Conservation (phyloP, 2,113 vertebrate genomes). For the Balaenoptera acutorostrata region DNA sequence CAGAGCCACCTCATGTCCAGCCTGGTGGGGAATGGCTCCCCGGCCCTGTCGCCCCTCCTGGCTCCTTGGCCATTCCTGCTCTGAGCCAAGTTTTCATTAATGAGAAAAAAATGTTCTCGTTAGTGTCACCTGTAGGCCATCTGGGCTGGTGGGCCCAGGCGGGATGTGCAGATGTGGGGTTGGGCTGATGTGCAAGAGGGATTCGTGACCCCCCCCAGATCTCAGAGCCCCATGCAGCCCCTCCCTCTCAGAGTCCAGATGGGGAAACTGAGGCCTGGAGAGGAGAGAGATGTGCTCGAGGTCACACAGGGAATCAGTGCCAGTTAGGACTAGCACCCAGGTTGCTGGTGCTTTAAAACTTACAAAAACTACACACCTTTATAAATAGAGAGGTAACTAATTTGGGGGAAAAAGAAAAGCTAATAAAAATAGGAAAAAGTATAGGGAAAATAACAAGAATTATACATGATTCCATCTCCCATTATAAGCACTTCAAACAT, state of each 20-base stretch:
- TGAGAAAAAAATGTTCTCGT: neutral
- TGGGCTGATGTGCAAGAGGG: fast-evolving
- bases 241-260: neutral
- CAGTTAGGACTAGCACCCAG: neutral
- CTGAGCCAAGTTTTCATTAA: neutral
- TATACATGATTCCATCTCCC: neutral
- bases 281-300: fast-evolving
- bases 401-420: neutral
- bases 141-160: neutral
- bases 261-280: neutral
- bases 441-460: neutral
- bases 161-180: fast-evolving
- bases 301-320: neutral
- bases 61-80: neutral
- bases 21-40: neutral
- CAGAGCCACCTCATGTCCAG: neutral
- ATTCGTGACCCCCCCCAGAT: neutral
- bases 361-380: neutral
- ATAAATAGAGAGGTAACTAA: neutral
- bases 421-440: neutral
- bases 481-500: neutral
- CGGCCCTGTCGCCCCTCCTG: neutral
- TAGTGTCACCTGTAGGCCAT: fast-evolving
- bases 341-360: neutral
- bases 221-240: neutral